Evolutionary conservation across 2,888 invertebrate genomes (phyloP).

Genomic region (Sceliomorpha sp.): DNA sequence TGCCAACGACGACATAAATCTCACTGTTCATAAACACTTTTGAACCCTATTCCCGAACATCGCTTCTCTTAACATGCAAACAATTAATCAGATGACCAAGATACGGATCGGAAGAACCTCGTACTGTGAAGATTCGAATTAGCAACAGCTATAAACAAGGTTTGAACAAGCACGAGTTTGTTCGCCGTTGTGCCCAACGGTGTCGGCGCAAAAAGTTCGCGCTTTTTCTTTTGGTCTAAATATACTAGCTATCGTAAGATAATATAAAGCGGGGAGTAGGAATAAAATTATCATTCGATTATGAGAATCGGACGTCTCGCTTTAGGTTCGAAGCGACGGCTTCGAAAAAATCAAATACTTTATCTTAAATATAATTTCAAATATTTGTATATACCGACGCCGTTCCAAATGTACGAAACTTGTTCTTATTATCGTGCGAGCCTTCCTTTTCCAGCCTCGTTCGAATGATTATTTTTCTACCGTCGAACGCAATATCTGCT

Average conservation of each 20-base stretch:
- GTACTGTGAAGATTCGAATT: constrained; percentile 11
- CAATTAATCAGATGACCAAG: constrained; percentile 36
- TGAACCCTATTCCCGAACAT: constrained; percentile 35
- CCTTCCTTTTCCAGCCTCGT: not conserved
- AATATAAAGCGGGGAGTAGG: constrained; percentile 8
- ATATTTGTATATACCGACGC: constrained; percentile 21
- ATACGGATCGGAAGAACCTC: constrained; percentile 32
- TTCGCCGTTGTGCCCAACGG: too few relatives aligned
- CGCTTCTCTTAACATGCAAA: constrained; percentile 35
- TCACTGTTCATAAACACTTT: constrained; percentile 36
- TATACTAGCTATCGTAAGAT: too few relatives aligned
- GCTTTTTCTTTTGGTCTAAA: too few relatives aligned
- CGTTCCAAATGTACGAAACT: not conserved
- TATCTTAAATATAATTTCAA: constrained; percentile 35
- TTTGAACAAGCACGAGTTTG: not conserved
- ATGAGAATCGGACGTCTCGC: constrained; percentile 36
- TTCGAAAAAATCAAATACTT: constrained; percentile 33
- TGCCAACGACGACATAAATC: constrained; percentile 35
- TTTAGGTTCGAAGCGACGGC: constrained; percentile 12
- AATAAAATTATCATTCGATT: constrained; percentile 46
- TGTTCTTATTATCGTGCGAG: not conserved
- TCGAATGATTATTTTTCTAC: constrained; percentile 17
- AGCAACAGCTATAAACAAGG: constrained; percentile 20
- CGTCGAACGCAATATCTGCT: constrained; percentile 11
- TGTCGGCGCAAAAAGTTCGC: too few relatives aligned